These are phyloP conservation scores for Drosophila pseudotakahashii DNA, from an alignment of 2,888 invertebrate species.

Conservation along the genomic window DNA sequence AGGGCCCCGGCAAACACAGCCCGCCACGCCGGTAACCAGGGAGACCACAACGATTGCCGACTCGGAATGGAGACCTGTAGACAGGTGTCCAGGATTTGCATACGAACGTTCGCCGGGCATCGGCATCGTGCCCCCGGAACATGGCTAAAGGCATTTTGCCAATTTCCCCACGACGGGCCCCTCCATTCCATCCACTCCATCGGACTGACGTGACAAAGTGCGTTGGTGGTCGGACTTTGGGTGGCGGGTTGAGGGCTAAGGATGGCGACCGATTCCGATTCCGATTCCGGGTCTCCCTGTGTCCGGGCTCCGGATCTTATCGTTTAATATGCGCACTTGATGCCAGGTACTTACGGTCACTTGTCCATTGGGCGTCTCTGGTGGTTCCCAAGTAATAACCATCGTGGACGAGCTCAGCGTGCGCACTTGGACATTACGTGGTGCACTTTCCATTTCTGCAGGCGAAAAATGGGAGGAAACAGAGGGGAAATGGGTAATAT, in stretches of 20 bases:
- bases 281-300: slow-evolving; percentile 1
- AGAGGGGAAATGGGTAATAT: slow-evolving; percentile 18
- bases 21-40: slow-evolving; percentile 21
- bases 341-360: slow-evolving; percentile 91
- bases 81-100: slow-evolving; percentile 23
- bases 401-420: slow-evolving; percentile 97
- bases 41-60: slow-evolving; percentile 61
- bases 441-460: slow-evolving; percentile 97
- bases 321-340: slow-evolving; percentile 60
- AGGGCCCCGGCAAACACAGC: slow-evolving; percentile 1
- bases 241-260: background rate
- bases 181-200: background rate
- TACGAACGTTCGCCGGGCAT: slow-evolving; percentile 8
- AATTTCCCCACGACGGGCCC: slow-evolving; percentile 34
- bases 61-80: slow-evolving; percentile 11
- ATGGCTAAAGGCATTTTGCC: slow-evolving; percentile 55
- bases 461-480: background rate
- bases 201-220: slow-evolving; percentile 58
- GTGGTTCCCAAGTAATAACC: slow-evolving; percentile 99
- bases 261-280: background rate
- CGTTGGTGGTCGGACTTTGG: slow-evolving; percentile 36
- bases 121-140: slow-evolving; percentile 30
- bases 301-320: slow-evolving; percentile 19
- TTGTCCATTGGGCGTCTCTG: slow-evolving; percentile 98
- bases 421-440: slow-evolving; percentile 96